Conservation (phyloP, 2,113 vertebrate genomes). For the Aptenodytes patagonicus region DNA sequence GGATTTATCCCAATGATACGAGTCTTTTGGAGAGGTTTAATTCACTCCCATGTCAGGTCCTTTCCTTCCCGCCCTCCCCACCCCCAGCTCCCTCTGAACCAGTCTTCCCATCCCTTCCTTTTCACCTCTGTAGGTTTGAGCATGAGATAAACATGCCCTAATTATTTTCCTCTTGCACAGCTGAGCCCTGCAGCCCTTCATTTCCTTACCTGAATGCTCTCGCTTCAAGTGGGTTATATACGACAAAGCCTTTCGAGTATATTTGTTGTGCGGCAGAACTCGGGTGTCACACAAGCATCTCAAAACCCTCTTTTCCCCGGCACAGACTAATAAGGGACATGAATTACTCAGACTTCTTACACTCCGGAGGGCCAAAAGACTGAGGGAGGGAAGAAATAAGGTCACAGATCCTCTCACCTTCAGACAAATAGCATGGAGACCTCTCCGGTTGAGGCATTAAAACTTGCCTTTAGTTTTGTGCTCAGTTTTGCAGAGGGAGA, state of each 20-base stretch:
- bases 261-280: not conserved
- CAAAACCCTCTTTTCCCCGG: not conserved
- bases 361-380: not conserved
- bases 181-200: constrained; percentile 47
- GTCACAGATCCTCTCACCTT: not conserved
- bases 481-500: not conserved
- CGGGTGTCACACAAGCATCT: not conserved
- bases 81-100: constrained; percentile 13
- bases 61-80: not conserved
- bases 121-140: constrained; percentile 55
- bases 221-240: not conserved
- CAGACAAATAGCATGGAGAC: not conserved
- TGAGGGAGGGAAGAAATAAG: not conserved
- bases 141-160: constrained; percentile 42
- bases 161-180: constrained; percentile 53
- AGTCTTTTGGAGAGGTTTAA: constrained; percentile 30
- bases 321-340: not conserved
- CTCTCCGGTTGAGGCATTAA: not conserved
- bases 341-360: not conserved
- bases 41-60: constrained; percentile 17
- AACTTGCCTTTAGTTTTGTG: not conserved
- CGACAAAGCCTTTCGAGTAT: not conserved
- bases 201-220: constrained; percentile 53
- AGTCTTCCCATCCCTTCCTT: constrained; percentile 4
- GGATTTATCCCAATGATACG: not conserved